These are phyloP conservation scores for Dendrocopos noguchii DNA, from an alignment of 2,113 vertebrate genomes.

Conservation along the genomic window DNA sequence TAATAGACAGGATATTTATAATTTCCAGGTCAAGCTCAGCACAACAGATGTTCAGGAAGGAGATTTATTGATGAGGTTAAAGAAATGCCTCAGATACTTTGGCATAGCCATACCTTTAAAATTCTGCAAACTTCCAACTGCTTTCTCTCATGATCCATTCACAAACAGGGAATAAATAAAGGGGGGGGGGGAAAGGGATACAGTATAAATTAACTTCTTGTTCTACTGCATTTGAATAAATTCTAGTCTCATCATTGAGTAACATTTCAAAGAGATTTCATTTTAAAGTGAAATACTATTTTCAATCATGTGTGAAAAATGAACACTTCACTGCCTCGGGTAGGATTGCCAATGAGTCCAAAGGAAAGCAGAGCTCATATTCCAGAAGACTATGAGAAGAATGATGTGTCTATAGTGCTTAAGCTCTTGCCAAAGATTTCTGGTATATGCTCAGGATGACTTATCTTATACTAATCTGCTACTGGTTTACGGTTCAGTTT, in stretches of 20 bases:
- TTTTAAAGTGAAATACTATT: not conserved
- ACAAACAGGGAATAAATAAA: not conserved
- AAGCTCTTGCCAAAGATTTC: not conserved
- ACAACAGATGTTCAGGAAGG: conserved; percentile 67
- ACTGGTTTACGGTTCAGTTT: not conserved
- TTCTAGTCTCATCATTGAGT: not conserved
- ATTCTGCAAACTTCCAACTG: conserved; percentile 14
- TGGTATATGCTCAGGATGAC: not conserved
- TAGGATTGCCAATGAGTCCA: not conserved
- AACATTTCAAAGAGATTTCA: not conserved
- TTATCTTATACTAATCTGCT: not conserved
- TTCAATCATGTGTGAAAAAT: not conserved
- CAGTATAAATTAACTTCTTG: not conserved
- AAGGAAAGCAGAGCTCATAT: not conserved
- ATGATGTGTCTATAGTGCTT: not conserved
- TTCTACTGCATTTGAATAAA: conserved; percentile 1
- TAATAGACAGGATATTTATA: conserved; percentile 68
- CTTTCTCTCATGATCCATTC: conserved; percentile 17
- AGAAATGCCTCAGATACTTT: conserved; percentile 49
- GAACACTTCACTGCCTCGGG: not conserved
- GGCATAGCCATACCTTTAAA: not conserved
- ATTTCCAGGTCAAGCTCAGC: conserved; percentile 63
- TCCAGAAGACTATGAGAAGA: not conserved
- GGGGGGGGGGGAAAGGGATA: not conserved
- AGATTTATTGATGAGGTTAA: conserved; percentile 56